phyloP scores from a whole-genome alignment of 2,888 invertebrate species.

The Nesidiocoris tenuis region DNA sequence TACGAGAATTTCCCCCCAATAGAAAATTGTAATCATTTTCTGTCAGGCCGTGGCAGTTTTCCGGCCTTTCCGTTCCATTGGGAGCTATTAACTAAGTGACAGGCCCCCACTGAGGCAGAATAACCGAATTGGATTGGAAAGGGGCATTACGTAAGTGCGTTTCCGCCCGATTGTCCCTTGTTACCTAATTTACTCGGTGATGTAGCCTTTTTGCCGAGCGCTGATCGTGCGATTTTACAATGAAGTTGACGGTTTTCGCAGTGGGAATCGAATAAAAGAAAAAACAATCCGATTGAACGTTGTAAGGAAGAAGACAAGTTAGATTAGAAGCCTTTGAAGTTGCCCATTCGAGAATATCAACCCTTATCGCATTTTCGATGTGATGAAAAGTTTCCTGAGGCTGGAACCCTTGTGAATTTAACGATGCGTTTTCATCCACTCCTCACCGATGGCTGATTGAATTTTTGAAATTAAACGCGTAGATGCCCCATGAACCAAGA shows the following conservation, averaged over 20 bases:
- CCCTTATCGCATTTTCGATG: no score
- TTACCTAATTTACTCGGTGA: conserved; percentile 22
- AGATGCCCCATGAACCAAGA: no score
- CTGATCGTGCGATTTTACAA: conserved; percentile 9
- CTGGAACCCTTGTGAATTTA: no score
- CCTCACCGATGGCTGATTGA: no score
- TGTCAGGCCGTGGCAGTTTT: not conserved
- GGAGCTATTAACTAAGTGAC: not conserved
- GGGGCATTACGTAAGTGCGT: conserved; percentile 21
- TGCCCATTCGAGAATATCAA: no score
- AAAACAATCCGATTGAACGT: no score
- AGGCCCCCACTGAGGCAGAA: not conserved
- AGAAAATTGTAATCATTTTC: not conserved
- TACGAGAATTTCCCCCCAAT: not conserved
- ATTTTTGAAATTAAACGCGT: no score
- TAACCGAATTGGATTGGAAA: conserved; percentile 29
- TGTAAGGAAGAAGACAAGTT: no score
- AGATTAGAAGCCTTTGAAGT: no score
- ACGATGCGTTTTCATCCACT: no score
- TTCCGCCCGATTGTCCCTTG: conserved; percentile 25
- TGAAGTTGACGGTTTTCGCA: not conserved
- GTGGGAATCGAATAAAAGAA: not conserved
- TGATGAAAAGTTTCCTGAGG: no score
- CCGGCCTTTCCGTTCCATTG: not conserved
- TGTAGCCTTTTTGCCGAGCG: not conserved